Evolutionary conservation across 2,888 invertebrate species (phyloP).

Genomic region (Cantharis lateralis): DNA sequence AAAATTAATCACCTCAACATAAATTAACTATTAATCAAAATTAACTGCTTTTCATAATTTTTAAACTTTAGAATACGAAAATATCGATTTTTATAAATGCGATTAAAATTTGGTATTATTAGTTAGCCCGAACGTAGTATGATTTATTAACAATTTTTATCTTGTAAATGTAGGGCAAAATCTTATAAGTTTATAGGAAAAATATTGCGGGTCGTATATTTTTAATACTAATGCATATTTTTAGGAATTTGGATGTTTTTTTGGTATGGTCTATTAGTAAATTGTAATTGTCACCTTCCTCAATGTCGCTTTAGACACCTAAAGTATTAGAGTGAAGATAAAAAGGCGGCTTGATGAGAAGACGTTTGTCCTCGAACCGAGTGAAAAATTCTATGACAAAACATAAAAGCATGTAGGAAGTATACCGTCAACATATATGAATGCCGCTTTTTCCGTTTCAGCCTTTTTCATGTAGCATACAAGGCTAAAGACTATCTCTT

Average conservation of each 20-base stretch:
- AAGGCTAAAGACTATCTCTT: constrained; percentile 42
- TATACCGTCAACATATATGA: constrained; percentile 45
- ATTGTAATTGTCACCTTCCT: constrained; percentile 52
- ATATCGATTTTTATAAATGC: not conserved
- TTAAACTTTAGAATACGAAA: not conserved
- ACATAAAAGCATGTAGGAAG: constrained; percentile 51
- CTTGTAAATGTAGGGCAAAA: not conserved
- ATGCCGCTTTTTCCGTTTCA: constrained; percentile 47
- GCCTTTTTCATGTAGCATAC: constrained; percentile 45
- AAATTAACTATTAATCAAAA: not conserved
- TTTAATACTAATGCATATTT: not conserved
- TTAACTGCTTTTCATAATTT: not conserved
- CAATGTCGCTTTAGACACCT: constrained; percentile 49
- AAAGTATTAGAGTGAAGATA: constrained; percentile 53
- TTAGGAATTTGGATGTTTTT: not conserved
- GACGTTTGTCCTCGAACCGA: constrained; percentile 48
- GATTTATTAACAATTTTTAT: not conserved
- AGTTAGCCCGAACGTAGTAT: not conserved
- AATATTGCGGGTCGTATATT: not conserved
- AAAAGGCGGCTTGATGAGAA: constrained; percentile 50
- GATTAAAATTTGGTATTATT: not conserved
- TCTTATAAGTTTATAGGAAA: not conserved
- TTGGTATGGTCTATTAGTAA: constrained; percentile 44
- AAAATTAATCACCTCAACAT: not conserved
- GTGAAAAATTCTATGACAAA: constrained; percentile 49